Base-by-base conservation (phyloP, 2,797 vertebrate genomes). In the Oryzias sinensis region DNA sequence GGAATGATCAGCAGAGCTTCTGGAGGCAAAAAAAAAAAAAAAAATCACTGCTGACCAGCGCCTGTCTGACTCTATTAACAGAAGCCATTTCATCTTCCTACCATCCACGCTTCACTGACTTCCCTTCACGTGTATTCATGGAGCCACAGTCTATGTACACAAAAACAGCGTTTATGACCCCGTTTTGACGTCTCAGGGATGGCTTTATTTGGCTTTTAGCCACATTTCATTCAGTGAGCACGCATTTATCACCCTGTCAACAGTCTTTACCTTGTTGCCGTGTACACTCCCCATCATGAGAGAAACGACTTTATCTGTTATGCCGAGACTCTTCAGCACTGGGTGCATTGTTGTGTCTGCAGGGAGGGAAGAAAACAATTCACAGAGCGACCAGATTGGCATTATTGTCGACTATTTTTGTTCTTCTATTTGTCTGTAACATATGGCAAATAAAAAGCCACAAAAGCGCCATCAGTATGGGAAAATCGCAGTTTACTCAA, bases 331-430 rank as follows among this genome's bases (percentile, higher is more conserved):
- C 91, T 95, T 96, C 82, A 98, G 82, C 62, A 90, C 79, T 0
- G 81, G 69, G 72, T 98, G 96, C 93, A 94, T 93, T 81, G 91
- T 88, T 63, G 86, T 83, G 87, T 97, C 97, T 99, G 85, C 40
- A 53, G 77, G 77, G 74, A 63, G 51, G 33, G 49, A 53, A 68
- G 48, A 67, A 24, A 63, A 70, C 27, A 44, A 60, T 55, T 83
- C 53, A 77, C 43, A 59, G 37, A 33, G 65, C 49, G 49, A 64
- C 46, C 79, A 71, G 50, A 81, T 77, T 78, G 78, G 68, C 64
- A 71, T 75, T 74, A 68, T 68, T 53, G 51, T 74, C 42, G 49
- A 59, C 41, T 51, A 44, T 81, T 77, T 73, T 37, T 63, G 44
- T 75, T 69, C 47, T 27, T 7, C 22, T 17, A 33, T 68, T 67